Evolutionary conservation across 30 jellyfish, hydroid and myxozoan species (phyloP).

Genomic region (Nemopilema nomurai): DNA sequence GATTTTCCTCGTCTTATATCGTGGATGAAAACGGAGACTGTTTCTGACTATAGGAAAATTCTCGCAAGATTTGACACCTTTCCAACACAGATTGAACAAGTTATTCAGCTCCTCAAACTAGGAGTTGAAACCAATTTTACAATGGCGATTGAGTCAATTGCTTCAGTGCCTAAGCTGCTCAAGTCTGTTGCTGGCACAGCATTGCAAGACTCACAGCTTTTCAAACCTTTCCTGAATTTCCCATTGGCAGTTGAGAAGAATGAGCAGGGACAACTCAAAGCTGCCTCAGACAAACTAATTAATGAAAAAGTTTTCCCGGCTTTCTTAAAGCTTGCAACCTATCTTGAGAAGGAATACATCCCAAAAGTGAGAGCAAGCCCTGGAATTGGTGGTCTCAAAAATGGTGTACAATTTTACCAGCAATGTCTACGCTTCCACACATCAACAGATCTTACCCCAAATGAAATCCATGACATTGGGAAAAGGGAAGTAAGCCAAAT

Average conservation of each 20-base stretch:
- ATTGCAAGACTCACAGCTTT: constrained; percentile 52
- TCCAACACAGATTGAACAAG: constrained; percentile 75
- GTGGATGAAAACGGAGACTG: constrained; percentile 87
- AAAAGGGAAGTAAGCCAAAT: constrained; percentile 74
- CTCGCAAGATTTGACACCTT: constrained; percentile 57
- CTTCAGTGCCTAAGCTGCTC: constrained; percentile 60
- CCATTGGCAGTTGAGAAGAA: constrained; percentile 40
- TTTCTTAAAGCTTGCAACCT: constrained; percentile 35
- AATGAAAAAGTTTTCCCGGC: constrained; percentile 39
- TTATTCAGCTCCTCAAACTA: constrained; percentile 36
- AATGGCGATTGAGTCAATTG: constrained; percentile 69
- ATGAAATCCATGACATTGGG: constrained; percentile 79
- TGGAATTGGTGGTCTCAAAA: constrained; percentile 59
- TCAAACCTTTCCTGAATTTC: constrained; percentile 54
- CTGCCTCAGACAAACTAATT: constrained; percentile 48
- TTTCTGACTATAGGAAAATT: constrained; percentile 57
- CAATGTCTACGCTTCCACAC: constrained; percentile 92
- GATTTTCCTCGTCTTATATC: constrained; percentile 88
- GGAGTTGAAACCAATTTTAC: constrained; percentile 58
- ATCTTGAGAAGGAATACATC: constrained; percentile 43
- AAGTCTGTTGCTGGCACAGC: constrained; percentile 11
- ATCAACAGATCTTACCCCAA: constrained; percentile 72
- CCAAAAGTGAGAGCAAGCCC: constrained; percentile 54
- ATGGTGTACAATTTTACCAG: constrained; percentile 72
- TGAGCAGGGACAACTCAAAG: constrained; percentile 22